These are phyloP conservation scores for Pseudopodoces humilis DNA, from an alignment of 2,113 vertebrate species.

Conservation along the genomic window DNA sequence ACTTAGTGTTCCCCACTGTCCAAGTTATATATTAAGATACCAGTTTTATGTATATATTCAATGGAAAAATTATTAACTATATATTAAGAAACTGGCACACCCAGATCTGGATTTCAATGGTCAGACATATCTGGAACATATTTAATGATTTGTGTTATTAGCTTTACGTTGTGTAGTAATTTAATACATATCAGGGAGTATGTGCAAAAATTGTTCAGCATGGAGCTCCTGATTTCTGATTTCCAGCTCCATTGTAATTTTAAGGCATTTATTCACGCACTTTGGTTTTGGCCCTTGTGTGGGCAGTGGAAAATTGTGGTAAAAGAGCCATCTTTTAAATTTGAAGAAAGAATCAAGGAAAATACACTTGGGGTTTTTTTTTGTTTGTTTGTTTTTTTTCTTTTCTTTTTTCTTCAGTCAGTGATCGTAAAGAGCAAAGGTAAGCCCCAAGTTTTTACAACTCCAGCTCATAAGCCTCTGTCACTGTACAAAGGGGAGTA, in stretches of 20 bases:
- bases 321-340: background rate
- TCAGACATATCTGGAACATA: background rate
- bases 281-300: background rate
- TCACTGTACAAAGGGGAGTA: background rate
- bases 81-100: background rate
- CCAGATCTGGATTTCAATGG: background rate
- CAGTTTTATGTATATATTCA: background rate
- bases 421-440: background rate
- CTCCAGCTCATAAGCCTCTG: background rate
- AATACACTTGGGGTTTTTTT: background rate
- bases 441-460: background rate
- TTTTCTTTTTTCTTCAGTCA: background rate
- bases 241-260: background rate
- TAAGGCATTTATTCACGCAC: background rate
- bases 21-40: background rate
- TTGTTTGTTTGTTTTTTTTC: rapidly evolving
- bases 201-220: background rate
- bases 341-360: background rate
- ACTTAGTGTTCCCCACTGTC: background rate
- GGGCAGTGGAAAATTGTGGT: background rate
- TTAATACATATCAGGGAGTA: background rate
- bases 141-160: background rate
- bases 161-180: background rate
- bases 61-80: background rate
- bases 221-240: background rate